Base-by-base conservation (phyloP, 1,140 invertebrate species). In the Leptinotarsa undecemlineata region DNA sequence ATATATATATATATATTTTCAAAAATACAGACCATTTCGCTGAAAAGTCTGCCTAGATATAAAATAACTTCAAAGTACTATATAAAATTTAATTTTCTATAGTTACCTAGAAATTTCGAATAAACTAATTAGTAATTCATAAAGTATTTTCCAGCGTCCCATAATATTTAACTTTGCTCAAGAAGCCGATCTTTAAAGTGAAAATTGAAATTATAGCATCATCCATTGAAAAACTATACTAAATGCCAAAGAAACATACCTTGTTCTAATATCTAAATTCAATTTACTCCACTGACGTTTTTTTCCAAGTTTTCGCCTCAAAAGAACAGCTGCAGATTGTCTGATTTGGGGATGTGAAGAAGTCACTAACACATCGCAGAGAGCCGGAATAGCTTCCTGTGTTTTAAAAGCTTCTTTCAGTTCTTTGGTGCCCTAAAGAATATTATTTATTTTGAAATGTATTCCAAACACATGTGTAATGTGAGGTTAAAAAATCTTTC, bases 251-350 rank as follows among this genome's bases (percentile, higher is more conserved):
- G 13, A 47, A 69, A 69, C 82, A 80, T 82, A 90, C 89, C 82
- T 82, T 77, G 86, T 85, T 82, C 87, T 86, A n/a, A 87, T 84
- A 64, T 89, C 84, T 13, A 79, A 75, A 48, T 88, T 80, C 13
- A 92, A 80, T 83, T 88, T 87, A n/a, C 82, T 82, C 92, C 92
- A 93, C 77, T 90, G 78, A 67, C 88, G 87, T 66, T 83, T 83
- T 85, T 91, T 92, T 1, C 77, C 78, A 15, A 92, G 86, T 74
- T 88, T 87, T 80, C 89, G 91, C 42, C 88, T 84, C 3, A 93
- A 83, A 17, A 93, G 81, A 51, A 93, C 86, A 60, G 90, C 89
- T 33, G 91, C 90, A 81, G 91, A 91, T 80, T 93, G 92, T 62
- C 91, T 85, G n/a, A 92, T 86, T 86, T 92, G 87, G 1, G 87